Evolutionary conservation across 2,113 vertebrate genomes (phyloP).

Genomic region (Salminus brasiliensis): DNA sequence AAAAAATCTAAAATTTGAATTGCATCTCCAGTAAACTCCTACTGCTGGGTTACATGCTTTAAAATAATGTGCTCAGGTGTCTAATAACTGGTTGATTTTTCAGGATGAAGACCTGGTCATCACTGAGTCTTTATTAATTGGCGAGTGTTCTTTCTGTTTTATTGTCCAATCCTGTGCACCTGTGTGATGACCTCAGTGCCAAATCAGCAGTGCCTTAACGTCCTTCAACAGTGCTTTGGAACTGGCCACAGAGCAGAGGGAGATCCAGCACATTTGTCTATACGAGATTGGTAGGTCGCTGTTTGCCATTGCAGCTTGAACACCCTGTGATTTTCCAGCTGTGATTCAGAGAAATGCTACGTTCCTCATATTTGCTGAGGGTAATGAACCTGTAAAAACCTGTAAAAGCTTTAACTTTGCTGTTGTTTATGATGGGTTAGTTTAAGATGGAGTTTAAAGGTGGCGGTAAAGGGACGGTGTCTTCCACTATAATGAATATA

Average conservation of each 20-base stretch:
- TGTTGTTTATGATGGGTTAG: no score
- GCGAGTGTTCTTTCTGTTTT: neutral
- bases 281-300: conserved; percentile 92
- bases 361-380: neutral
- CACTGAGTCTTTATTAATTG: neutral
- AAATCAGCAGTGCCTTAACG: conserved; percentile 96
- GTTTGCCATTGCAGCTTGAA: neutral
- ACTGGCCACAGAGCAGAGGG: conserved; percentile 93
- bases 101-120: neutral
- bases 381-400: no score
- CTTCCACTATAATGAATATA: no score
- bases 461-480: no score
- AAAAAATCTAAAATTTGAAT: no score
- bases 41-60: no score
- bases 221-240: conserved; percentile 96
- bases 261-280: conserved; percentile 97
- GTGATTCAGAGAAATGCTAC: neutral
- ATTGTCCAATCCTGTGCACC: neutral
- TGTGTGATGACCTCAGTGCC: conserved; percentile 78
- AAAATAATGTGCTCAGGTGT: no score
- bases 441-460: no score
- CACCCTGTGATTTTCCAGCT: neutral
- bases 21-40: no score
- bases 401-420: no score
- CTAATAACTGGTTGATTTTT: no score